Conservation (phyloP, 1,140 invertebrate species). For the Euura saliciscinereae region DNA sequence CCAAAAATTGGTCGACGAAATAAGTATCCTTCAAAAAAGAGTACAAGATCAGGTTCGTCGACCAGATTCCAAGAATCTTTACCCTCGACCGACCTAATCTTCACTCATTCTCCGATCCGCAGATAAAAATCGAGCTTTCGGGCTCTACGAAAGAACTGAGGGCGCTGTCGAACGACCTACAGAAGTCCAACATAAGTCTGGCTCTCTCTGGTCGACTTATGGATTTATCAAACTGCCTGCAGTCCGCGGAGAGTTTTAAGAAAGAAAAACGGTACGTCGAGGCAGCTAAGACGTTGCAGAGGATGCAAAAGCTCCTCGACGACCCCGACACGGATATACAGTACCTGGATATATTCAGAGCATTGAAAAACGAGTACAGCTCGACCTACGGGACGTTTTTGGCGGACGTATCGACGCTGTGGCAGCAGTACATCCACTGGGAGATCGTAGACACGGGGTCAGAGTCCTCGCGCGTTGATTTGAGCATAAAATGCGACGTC, state of each 20-base stretch:
- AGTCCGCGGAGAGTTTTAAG: conserved; percentile 56
- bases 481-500: conserved; percentile 51
- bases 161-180: conserved; percentile 58
- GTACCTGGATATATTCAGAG: conserved; percentile 57
- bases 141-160: conserved; percentile 63
- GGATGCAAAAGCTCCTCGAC: conserved; percentile 58
- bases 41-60: conserved; percentile 58
- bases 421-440: conserved; percentile 57
- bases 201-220: conserved; percentile 60
- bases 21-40: conserved; percentile 58
- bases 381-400: conserved; percentile 51
- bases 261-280: conserved; percentile 54
- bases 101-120: conserved; percentile 24
- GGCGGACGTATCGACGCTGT: conserved; percentile 54
- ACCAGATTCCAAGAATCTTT: neutral
- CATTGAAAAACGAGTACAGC: conserved; percentile 51
- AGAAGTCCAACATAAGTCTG: conserved; percentile 60
- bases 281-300: conserved; percentile 58
- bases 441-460: conserved; percentile 33
- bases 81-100: conserved; percentile 5
- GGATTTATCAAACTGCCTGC: conserved; percentile 59
- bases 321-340: conserved; percentile 57
- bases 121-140: conserved; percentile 64
- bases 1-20: conserved; percentile 56
- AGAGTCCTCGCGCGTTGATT: conserved; percentile 29